phyloP scores from a whole-genome alignment of 92 coral and sea anemone species.

The Epizoanthus stellaris region DNA sequence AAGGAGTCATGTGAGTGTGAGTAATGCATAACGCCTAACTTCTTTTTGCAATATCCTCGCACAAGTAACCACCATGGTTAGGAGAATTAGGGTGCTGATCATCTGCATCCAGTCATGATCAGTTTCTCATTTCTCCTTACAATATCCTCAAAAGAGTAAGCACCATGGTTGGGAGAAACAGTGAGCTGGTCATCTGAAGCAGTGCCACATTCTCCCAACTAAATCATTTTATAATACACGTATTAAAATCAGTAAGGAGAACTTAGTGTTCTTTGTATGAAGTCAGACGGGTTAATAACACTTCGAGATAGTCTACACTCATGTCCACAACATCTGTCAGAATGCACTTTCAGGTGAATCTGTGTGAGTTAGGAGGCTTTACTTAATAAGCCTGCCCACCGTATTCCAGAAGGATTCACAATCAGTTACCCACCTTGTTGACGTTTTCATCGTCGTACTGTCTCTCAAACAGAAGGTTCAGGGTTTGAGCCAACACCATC shows the following conservation, averaged over 20 bases:
- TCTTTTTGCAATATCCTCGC: not conserved
- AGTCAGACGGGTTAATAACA: too few relatives aligned
- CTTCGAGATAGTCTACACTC: too few relatives aligned
- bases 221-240: too few relatives aligned
- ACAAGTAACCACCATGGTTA: too few relatives aligned
- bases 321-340: too few relatives aligned
- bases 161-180: not conserved
- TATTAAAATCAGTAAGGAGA: too few relatives aligned
- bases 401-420: not conserved
- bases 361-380: too few relatives aligned
- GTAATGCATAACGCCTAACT: not conserved
- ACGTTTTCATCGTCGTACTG: slow-evolving; percentile 94
- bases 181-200: not conserved
- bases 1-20: not conserved
- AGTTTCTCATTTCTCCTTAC: not conserved
- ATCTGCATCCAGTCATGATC: not conserved
- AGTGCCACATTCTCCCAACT: too few relatives aligned
- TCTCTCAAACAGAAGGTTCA: slow-evolving; percentile 80
- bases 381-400: not conserved
- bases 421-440: slow-evolving; percentile 74
- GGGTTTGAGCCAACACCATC: slow-evolving; percentile 90
- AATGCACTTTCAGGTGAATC: too few relatives aligned
- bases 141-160: not conserved
- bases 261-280: too few relatives aligned
- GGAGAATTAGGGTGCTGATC: too few relatives aligned